Evolutionary conservation across 2,797 vertebrate genomes (phyloP), one percentile per base, ranked within the genome.

Genomic region (Labeo calbasu): DNA sequence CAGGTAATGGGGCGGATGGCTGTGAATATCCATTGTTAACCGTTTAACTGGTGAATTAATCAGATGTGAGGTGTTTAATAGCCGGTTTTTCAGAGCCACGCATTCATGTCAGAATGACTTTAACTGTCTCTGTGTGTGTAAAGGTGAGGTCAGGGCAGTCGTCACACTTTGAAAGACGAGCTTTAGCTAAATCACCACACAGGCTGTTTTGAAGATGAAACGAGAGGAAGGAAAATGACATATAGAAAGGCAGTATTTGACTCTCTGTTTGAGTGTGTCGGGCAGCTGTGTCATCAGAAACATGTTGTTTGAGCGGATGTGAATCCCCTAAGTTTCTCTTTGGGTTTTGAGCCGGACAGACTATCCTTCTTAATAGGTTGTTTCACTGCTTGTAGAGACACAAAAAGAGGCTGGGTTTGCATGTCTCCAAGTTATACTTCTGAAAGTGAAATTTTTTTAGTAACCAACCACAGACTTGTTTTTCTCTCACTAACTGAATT

Each of bases 351-450:
- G 89, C 79, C 82, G 89, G 92, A 92, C 94, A 81, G 72, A 68
- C 80, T 93, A 90, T 93, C 94, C 93, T 94, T 94, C 93, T 94
- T 93, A 93, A 93, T 87, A 90, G 91, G 96, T 97, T 96, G 91
- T 90, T 77, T 77, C 94, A 92, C 84, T 91, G 94, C 94, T 95
- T 94, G 90, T 63, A 75, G 50, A 36, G 12, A 32, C 28, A 32
- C 28, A 32, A 1, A 32, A 32, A 32, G 50, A 73, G 28, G 50
- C 46, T 11, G n/a, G 32, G 17, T 63, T 15, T 59, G 57, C 63
- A 32, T 19, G 40, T n/a, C 10, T 21, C 1, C 65, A 66, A 28
- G 59, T 63, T 63, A 28, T 28, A 28, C 59, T 15, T 63, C 5
- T 63, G 14, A 65, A 65, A 63, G 61, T 28, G 25, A 63, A 15